These are phyloP conservation scores for Leuctra nigra DNA, from an alignment of 2,888 invertebrate species.

Conservation along the genomic window DNA sequence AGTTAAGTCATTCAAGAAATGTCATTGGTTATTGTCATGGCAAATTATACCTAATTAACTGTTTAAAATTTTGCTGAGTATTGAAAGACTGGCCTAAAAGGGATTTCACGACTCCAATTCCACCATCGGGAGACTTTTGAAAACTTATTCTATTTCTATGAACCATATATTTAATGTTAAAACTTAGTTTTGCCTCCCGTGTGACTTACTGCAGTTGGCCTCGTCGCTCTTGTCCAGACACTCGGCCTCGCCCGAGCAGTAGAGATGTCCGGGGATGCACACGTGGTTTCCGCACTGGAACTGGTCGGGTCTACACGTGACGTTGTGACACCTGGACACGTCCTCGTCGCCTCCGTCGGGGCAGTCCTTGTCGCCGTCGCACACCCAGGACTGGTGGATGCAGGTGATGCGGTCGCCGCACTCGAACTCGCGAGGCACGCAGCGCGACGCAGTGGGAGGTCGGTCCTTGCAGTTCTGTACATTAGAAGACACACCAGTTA, in stretches of 20 bases:
- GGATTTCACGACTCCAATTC: too few species aligned
- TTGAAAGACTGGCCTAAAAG: too few species aligned
- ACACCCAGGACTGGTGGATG: conserved; percentile 73
- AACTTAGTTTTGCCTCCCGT: background rate
- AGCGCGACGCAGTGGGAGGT: conserved; percentile 52
- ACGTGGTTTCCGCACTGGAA: conserved; percentile 70
- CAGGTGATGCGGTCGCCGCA: conserved; percentile 76
- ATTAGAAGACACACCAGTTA: conserved; percentile 75
- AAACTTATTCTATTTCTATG: too few species aligned
- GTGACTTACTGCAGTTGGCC: conserved; percentile 63
- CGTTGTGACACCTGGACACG: conserved; percentile 54
- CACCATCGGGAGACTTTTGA: too few species aligned
- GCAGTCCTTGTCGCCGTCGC: conserved; percentile 79
- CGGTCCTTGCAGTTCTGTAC: conserved; percentile 44
- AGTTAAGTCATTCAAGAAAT: too few species aligned
- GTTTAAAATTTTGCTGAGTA: too few species aligned
- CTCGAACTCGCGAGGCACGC: conserved; percentile 65
- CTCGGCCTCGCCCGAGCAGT: conserved; percentile 74
- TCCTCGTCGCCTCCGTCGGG: conserved; percentile 75
- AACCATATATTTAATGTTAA: too few species aligned
- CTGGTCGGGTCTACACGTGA: conserved; percentile 78
- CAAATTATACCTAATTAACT: too few species aligned
- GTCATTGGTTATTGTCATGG: too few species aligned
- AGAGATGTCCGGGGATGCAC: conserved; percentile 73
- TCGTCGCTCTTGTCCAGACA: conserved; percentile 85